Conservation (phyloP, 2,113 vertebrate species). For the Plectropomus leopardus region DNA sequence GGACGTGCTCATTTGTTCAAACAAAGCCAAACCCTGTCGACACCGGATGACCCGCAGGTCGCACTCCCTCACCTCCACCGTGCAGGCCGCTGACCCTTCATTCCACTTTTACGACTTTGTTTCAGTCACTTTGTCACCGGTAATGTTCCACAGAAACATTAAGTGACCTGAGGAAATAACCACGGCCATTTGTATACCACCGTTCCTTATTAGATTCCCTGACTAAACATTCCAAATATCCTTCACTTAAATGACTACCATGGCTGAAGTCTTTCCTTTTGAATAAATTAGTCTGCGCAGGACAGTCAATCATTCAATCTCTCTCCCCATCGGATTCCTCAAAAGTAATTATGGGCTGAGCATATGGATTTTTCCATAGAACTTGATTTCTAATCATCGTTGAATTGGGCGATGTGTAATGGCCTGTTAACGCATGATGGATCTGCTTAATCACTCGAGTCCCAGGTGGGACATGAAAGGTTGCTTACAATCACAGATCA, state of each 20-base stretch:
- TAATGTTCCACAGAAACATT: slow-evolving; percentile 53
- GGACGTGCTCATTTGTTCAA: slow-evolving; percentile 47
- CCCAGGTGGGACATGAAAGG: slow-evolving; percentile 68
- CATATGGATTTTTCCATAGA: slow-evolving; percentile 78
- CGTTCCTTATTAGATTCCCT: slow-evolving; percentile 54
- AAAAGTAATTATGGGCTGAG: slow-evolving; percentile 77
- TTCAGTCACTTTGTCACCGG: slow-evolving; percentile 59
- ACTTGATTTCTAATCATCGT: slow-evolving; percentile 75
- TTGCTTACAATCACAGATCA: slow-evolving; percentile 78
- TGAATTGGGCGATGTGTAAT: slow-evolving; percentile 74
- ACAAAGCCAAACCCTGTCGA: slow-evolving; percentile 48
- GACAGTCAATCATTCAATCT: slow-evolving; percentile 65
- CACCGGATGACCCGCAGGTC: slow-evolving; percentile 48
- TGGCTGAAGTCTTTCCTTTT: slow-evolving; percentile 34
- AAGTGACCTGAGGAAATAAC: slow-evolving; percentile 60
- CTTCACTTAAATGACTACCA: slow-evolving; percentile 35
- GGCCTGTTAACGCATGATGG: slow-evolving; percentile 76
- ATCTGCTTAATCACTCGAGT: slow-evolving; percentile 70
- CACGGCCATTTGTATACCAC: slow-evolving; percentile 5
- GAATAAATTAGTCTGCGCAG: slow-evolving; percentile 41
- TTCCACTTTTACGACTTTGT: slow-evolving; percentile 70
- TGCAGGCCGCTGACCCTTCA: slow-evolving; percentile 60
- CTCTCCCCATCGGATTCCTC: slow-evolving; percentile 56
- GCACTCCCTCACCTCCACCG: slow-evolving; percentile 57
- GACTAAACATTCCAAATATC: slow-evolving; percentile 36